These are phyloP conservation scores for Cecropterus lyciades DNA, from an alignment of 1,140 invertebrate genomes.

Conservation along the genomic window DNA sequence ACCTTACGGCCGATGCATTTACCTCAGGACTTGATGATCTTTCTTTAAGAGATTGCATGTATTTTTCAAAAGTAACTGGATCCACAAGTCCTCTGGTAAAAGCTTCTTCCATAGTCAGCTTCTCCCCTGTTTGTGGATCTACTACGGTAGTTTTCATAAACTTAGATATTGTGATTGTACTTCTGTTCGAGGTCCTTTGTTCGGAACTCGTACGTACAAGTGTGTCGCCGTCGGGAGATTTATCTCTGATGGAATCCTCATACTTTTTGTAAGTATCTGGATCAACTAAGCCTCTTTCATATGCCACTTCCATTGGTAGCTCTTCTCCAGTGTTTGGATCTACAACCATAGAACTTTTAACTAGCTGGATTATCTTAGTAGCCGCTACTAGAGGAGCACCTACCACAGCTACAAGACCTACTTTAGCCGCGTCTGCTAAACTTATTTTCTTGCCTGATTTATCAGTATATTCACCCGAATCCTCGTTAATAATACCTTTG, in stretches of 20 bases:
- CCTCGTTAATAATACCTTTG: constrained; percentile 90
- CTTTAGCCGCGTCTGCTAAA: constrained; percentile 90
- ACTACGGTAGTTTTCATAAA: constrained; percentile 44
- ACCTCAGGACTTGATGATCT: constrained; percentile 20
- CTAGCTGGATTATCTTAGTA: constrained; percentile 84
- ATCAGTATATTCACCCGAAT: constrained; percentile 89
- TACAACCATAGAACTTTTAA: constrained; percentile 86
- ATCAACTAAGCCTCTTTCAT: constrained; percentile 91
- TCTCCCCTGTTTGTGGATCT: constrained; percentile 53
- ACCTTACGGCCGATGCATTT: constrained; percentile 8
- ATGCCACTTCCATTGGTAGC: constrained; percentile 91
- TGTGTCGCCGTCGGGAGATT: constrained; percentile 84
- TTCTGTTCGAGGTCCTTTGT: constrained; percentile 38
- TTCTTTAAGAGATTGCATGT: constrained; percentile 36
- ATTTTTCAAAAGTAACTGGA: constrained; percentile 46
- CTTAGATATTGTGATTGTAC: constrained; percentile 46
- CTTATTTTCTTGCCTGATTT: constrained; percentile 87
- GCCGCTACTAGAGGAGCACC: constrained; percentile 89
- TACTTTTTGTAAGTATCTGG: constrained; percentile 85
- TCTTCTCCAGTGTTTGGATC: constrained; percentile 92
- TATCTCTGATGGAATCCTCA: constrained; percentile 73
- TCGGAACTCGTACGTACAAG: constrained; percentile 41
- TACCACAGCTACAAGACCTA: constrained; percentile 88
- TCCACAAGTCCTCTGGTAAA: constrained; percentile 53
- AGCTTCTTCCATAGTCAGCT: constrained; percentile 52